A percentile compares a stretch with the other conserved stretches of the same genome.
These are phyloP conservation scores for Polymixis flavicincta DNA, from an alignment of 2,888 invertebrate genomes.

Conservation along the genomic window DNA sequence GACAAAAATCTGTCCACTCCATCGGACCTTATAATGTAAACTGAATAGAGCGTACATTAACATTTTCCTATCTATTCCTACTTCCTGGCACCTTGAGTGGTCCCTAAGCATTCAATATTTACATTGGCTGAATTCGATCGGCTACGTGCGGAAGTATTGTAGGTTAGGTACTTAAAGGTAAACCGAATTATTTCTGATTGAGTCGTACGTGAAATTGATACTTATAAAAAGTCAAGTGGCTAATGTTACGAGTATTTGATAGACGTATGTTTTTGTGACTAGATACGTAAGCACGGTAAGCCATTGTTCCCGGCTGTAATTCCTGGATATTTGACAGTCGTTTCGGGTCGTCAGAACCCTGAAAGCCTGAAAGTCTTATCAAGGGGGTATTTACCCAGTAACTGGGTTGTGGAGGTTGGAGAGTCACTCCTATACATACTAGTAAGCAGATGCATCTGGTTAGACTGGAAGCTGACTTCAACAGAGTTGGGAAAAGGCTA, in stretches of 20 bases:
- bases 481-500: too few species aligned
- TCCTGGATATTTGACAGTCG: too few species aligned
- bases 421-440: too few species aligned
- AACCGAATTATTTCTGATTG: constrained; percentile 63
- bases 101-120: constrained; percentile 69
- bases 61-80: constrained; percentile 40
- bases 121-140: constrained; percentile 57
- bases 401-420: too few species aligned
- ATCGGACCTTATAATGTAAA: neutral
- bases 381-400: too few species aligned
- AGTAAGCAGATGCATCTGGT: too few species aligned
- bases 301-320: too few species aligned
- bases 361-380: too few species aligned
- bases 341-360: too few species aligned
- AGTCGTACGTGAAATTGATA: constrained; percentile 57
- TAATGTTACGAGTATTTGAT: constrained; percentile 14
- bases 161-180: constrained; percentile 51
- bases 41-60: neutral
- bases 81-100: constrained; percentile 37
- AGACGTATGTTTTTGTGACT: neutral
- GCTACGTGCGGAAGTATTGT: constrained; percentile 59
- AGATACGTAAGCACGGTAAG: neutral
- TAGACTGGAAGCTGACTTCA: too few species aligned
- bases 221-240: constrained; percentile 29
- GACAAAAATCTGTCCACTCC: too few species aligned